Evolutionary conservation across 2,888 invertebrate species (phyloP), one percentile per base, ranked within the genome.

Genomic region (Leucophenga montana): DNA sequence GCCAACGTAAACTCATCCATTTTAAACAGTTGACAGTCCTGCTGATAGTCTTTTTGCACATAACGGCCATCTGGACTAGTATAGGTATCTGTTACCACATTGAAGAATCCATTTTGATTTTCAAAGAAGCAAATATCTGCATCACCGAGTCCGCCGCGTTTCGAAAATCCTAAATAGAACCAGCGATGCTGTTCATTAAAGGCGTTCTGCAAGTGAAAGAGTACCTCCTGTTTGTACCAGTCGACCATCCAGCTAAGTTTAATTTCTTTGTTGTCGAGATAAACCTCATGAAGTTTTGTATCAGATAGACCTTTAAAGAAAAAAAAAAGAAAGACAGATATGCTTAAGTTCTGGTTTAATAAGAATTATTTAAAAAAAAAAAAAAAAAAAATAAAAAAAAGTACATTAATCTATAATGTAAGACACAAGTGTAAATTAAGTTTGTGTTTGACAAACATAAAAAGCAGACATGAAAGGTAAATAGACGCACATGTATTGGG

Each of bases 111-210:
- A 76, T 88, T 87, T 73, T 88, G 88, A 64, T 92, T 91, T 94
- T 95, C 95, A 69, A 95, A 90, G 59, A 96, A 89, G 82, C 96
- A 97, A 72, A 95, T 92, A 89, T 97, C 97, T 0, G 95, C 94
- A 54, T 92, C 92, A 72, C 91, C 91, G 3, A 91, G 82, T 59
- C 92, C 91, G 0, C 97, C 97, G 71, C 94, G 92, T 82, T 95
- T 92, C 0, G 97, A 97, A 89, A 96, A 97, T 46, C 97, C 97
- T 64, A 97, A 83, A 0, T 94, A 95, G 81, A 97, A 93, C 96
- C 96, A 97, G 66, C 90, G 90, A 79, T 88, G 88, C 70, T 88
- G 84, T 73, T 85, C 85, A 67, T 85, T 86, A 73, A 89, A 89
- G 13, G 88, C 89, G 68, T 89, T 88, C 77, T 89, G 88, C 68